Conservation (phyloP, 2,888 invertebrate genomes). For the Dione vanillae region DNA sequence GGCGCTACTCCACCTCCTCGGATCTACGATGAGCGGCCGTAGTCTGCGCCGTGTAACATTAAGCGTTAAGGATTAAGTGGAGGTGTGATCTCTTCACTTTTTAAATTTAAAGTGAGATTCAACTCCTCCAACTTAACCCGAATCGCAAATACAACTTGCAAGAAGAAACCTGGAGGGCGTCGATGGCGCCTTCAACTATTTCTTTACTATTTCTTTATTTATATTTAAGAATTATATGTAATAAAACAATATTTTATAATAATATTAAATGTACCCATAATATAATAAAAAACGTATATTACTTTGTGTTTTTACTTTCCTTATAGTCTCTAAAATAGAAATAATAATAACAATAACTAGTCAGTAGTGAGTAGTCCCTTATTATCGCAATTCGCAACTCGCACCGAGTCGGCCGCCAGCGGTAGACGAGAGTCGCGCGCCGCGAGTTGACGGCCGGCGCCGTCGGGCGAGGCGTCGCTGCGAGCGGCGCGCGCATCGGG, state of each 20-base stretch:
- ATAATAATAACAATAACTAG: not conserved
- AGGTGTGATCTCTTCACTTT: conserved; percentile 86
- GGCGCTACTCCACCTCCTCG: conserved; percentile 22
- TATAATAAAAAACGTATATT: conserved; percentile 9
- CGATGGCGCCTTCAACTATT: not conserved
- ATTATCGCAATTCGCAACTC: not conserved
- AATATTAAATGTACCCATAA: not conserved
- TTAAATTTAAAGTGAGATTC: conserved; percentile 84
- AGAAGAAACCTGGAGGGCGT: not conserved
- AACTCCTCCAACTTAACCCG: conserved; percentile 85
- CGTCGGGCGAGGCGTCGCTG: conserved; percentile 38
- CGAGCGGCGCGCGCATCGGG: conserved; percentile 51
- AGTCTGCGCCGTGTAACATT: conserved; percentile 17
- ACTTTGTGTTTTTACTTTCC: conserved; percentile 22
- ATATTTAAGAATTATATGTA: not conserved
- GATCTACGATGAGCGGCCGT: too few species aligned
- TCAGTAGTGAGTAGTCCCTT: not conserved
- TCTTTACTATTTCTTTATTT: not conserved
- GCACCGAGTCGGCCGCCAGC: not conserved
- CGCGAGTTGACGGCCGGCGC: conserved; percentile 31
- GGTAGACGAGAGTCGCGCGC: not conserved
- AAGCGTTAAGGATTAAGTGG: conserved; percentile 81
- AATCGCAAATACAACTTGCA: conserved; percentile 58
- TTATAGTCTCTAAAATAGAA: not conserved
- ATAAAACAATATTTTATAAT: not conserved